phyloP scores from a whole-genome alignment of 2,113 vertebrate species.

The Nothobranchius kuhntae region DNA sequence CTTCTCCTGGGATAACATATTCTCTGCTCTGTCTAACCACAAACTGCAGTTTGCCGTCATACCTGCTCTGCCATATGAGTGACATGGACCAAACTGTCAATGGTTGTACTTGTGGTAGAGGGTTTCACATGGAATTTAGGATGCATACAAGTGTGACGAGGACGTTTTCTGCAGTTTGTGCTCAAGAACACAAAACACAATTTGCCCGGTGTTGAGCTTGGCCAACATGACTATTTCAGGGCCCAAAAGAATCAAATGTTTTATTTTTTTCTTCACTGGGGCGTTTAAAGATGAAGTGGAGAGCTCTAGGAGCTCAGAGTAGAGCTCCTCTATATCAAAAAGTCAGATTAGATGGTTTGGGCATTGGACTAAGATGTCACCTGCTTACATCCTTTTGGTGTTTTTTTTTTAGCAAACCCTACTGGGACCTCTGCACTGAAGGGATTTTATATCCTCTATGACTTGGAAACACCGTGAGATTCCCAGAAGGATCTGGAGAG shows the following conservation, averaged over 20 bases:
- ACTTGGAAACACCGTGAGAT: too few relatives aligned
- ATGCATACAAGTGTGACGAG: conserved; percentile 35
- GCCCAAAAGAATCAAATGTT: conserved; percentile 1
- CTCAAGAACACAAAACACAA: conserved; percentile 18
- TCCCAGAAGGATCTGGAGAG: too few relatives aligned
- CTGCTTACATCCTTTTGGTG: too few relatives aligned
- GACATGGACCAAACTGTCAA: conserved; percentile 22
- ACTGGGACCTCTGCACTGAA: too few relatives aligned
- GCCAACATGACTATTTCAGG: neutral
- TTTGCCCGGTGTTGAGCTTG: too few relatives aligned
- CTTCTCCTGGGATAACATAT: conserved; percentile 56
- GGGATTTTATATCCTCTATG: too few relatives aligned
- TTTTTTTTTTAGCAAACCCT: too few relatives aligned
- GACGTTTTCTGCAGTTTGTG: conserved; percentile 9
- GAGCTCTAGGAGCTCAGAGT: too few relatives aligned
- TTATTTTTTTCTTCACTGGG: neutral
- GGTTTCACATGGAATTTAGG: conserved; percentile 27
- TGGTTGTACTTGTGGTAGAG: conserved; percentile 29
- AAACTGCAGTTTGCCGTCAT: conserved; percentile 34
- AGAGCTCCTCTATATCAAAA: too few relatives aligned
- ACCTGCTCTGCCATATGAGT: conserved; percentile 30
- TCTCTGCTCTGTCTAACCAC: conserved; percentile 48
- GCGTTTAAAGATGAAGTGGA: too few relatives aligned
- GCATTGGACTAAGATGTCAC: too few relatives aligned
- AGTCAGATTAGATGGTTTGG: too few relatives aligned